These are phyloP conservation scores for Ahaetulla prasina DNA, from an alignment of 2,113 vertebrate genomes.

Conservation along the genomic window DNA sequence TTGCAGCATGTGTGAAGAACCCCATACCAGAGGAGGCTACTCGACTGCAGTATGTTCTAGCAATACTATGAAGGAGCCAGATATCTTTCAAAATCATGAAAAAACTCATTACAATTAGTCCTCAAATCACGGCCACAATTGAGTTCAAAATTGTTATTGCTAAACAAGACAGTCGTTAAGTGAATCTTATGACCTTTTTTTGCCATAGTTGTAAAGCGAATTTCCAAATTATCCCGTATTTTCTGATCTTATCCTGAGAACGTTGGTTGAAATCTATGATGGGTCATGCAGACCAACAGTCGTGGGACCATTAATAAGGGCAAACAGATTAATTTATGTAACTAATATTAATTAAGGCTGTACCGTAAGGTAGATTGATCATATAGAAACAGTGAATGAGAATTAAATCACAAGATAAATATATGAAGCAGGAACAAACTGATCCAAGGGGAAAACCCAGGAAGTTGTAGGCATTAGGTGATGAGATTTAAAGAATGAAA, in stretches of 20 bases:
- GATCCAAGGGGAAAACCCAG: not conserved
- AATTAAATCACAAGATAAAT: not conserved
- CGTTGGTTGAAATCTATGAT: not conserved
- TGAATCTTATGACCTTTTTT: not conserved
- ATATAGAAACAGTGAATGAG: not conserved
- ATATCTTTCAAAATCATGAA: not conserved
- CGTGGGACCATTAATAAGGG: not conserved
- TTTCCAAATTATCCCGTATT: not conserved
- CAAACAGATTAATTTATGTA: not conserved
- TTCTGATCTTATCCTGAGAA: not conserved
- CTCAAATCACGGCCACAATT: not conserved
- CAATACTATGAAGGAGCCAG: not conserved
- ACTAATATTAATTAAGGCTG: not conserved
- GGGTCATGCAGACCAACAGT: not conserved
- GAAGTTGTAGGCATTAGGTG: not conserved
- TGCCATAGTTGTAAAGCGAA: not conserved
- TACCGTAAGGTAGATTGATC: not conserved
- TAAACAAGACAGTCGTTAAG: not conserved
- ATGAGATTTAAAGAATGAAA: not conserved
- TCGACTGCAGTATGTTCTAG: not conserved
- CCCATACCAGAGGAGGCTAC: not conserved
- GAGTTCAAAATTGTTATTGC: not conserved
- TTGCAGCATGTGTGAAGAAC: not conserved
- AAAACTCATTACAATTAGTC: not conserved
- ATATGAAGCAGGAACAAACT: not conserved